phyloP scores from a whole-genome alignment of 2,113 vertebrate genomes.

The Catharus fuscescens region DNA sequence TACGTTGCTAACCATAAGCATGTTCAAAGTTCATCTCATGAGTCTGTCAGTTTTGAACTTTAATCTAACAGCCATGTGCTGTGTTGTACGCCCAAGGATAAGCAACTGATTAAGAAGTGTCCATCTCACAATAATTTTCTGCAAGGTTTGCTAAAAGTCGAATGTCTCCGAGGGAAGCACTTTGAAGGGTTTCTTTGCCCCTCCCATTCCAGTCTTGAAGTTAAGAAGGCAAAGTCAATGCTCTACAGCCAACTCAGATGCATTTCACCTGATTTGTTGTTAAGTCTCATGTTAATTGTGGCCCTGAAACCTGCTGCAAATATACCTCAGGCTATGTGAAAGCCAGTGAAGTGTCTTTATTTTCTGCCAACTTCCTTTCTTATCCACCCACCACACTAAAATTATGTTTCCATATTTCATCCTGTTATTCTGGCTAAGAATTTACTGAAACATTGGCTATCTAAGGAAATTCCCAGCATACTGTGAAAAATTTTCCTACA shows the following conservation, averaged over 20 bases:
- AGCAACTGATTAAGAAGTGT: background rate
- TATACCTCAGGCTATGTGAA: background rate
- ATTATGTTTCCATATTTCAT: background rate
- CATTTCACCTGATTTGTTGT: background rate
- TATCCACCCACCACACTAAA: background rate
- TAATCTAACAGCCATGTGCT: background rate
- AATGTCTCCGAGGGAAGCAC: background rate
- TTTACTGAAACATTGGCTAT: background rate
- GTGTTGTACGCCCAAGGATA: background rate
- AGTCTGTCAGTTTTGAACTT: background rate
- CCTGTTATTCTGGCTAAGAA: background rate
- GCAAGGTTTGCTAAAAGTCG: background rate
- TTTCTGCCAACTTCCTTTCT: background rate
- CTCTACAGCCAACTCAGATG: background rate
- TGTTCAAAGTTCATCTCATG: background rate
- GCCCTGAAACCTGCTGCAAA: background rate
- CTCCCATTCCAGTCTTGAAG: background rate
- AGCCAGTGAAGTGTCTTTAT: background rate
- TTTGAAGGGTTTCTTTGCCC: background rate
- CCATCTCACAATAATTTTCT: background rate
- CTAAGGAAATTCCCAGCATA: background rate
- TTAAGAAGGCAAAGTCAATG: background rate
- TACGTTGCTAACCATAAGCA: no score
- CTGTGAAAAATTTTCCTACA: background rate
- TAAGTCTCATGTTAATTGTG: background rate